These are phyloP conservation scores for Apteryx mantelli DNA, from an alignment of 2,113 vertebrate species.

Conservation along the genomic window DNA sequence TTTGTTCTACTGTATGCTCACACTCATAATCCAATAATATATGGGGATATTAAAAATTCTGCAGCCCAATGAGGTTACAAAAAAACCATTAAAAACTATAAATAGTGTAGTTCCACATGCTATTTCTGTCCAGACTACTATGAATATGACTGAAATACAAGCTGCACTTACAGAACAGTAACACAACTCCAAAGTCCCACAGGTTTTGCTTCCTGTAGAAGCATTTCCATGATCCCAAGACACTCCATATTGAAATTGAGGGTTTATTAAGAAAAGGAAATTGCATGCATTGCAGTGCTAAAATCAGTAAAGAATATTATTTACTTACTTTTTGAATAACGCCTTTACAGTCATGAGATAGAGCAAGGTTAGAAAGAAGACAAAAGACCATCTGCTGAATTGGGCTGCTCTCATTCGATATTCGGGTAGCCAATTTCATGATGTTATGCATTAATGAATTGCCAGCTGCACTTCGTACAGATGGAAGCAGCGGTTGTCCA, in stretches of 20 bases:
- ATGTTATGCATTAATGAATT: constrained; percentile 86
- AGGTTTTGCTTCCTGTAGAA: background rate
- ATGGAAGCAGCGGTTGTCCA: constrained; percentile 35
- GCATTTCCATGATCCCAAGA: background rate
- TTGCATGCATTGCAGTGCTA: background rate
- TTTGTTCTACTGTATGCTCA: background rate
- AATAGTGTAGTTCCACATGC: background rate
- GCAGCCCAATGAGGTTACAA: background rate
- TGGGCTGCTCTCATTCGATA: constrained; percentile 76
- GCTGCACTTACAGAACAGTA: background rate
- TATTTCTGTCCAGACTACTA: background rate
- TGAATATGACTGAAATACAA: background rate
- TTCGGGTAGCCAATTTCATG: constrained; percentile 87
- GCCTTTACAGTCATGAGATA: constrained; percentile 90
- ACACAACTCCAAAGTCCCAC: background rate
- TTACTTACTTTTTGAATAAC: constrained; percentile 90
- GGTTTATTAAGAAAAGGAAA: background rate
- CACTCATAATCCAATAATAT: background rate
- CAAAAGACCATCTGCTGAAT: constrained; percentile 85
- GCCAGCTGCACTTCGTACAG: constrained; percentile 62
- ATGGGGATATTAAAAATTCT: background rate
- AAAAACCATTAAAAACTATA: background rate
- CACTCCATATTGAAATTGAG: background rate
- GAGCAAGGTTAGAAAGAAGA: constrained; percentile 89
- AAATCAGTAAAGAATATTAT: background rate